Evolutionary conservation across 37 sponge, comb jelly and placozoan genomes (phyloP).

Genomic region (Mnemiopsis leidyi): DNA sequence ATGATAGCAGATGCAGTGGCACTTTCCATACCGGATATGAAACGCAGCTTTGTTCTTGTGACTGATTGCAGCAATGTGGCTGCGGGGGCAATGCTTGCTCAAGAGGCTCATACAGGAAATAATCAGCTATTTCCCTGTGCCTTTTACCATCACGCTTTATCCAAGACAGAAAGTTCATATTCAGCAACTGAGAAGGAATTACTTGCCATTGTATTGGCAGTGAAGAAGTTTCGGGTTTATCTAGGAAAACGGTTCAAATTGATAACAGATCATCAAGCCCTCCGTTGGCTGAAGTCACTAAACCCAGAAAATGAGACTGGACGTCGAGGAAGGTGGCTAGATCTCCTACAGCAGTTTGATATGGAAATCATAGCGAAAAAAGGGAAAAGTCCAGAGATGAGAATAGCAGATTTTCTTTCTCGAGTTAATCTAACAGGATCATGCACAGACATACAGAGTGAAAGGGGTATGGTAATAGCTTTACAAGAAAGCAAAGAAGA

Average conservation of each 20-base stretch:
- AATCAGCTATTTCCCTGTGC: neutral
- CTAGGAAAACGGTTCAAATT: neutral
- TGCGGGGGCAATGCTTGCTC: constrained; percentile 4
- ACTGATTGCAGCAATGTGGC: constrained; percentile 18
- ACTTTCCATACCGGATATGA: neutral
- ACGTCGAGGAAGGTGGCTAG: constrained; percentile 3
- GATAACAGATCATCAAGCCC: constrained; percentile 33
- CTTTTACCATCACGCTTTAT: neutral
- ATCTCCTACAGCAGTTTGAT: neutral
- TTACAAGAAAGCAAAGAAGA: neutral
- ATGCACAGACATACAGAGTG: neutral
- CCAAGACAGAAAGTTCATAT: neutral
- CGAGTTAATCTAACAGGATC: too few relatives aligned
- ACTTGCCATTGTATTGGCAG: neutral
- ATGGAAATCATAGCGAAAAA: neutral
- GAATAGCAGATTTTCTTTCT: neutral
- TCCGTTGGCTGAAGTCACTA: neutral
- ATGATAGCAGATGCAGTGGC: constrained; percentile 15
- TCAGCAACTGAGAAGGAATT: neutral
- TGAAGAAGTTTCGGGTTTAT: constrained; percentile 9
- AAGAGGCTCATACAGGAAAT: neutral
- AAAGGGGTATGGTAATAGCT: neutral
- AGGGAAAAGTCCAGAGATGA: constrained; percentile 17
- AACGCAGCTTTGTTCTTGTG: neutral
- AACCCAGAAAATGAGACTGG: constrained; percentile 25